Evolutionary conservation across 2,888 invertebrate genomes (phyloP).

Genomic region (Teinopalpus imperialis): DNA sequence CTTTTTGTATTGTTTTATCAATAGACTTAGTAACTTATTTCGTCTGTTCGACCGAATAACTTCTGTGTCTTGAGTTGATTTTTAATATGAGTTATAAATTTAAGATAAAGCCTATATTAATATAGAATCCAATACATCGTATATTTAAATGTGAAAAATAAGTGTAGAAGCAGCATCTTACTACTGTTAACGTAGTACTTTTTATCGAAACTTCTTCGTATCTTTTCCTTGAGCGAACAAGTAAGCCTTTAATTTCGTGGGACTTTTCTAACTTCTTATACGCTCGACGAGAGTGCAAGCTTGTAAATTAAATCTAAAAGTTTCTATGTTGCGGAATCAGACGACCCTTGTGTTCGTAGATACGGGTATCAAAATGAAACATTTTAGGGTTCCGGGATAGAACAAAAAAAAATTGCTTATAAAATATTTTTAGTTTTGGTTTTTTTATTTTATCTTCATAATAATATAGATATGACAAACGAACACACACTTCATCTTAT

Average conservation of each 20-base stretch:
- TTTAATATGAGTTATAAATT: too few relatives aligned
- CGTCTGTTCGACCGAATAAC: too few relatives aligned
- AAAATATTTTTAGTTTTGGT: neutral
- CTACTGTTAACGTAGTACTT: neutral
- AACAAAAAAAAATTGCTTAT: neutral
- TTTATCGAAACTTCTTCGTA: neutral
- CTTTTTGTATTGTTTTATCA: too few relatives aligned
- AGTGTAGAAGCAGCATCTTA: too few relatives aligned
- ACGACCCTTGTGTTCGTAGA: slow-evolving; percentile 59
- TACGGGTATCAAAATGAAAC: slow-evolving; percentile 53
- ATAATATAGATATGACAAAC: too few relatives aligned
- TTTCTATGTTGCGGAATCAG: slow-evolving; percentile 65
- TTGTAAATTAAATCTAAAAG: slow-evolving; percentile 76
- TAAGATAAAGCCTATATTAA: too few relatives aligned
- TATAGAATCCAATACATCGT: too few relatives aligned
- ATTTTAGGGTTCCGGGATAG: slow-evolving; percentile 39
- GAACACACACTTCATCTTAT: too few relatives aligned
- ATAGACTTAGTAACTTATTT: too few relatives aligned
- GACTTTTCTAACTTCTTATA: slow-evolving; percentile 39
- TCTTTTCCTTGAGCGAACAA: slow-evolving; percentile 24
- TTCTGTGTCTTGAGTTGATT: too few relatives aligned
- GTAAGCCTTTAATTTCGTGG: slow-evolving; percentile 35
- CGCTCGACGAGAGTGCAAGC: slow-evolving; percentile 64
- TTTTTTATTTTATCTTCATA: too few relatives aligned
- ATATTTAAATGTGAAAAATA: too few relatives aligned